Percentiles rank a stretch among this genome's conserved stretches.
These are phyloP conservation scores for Mactromeris polynyma DNA, from an alignment of 2,888 invertebrate genomes.

Conservation along the genomic window DNA sequence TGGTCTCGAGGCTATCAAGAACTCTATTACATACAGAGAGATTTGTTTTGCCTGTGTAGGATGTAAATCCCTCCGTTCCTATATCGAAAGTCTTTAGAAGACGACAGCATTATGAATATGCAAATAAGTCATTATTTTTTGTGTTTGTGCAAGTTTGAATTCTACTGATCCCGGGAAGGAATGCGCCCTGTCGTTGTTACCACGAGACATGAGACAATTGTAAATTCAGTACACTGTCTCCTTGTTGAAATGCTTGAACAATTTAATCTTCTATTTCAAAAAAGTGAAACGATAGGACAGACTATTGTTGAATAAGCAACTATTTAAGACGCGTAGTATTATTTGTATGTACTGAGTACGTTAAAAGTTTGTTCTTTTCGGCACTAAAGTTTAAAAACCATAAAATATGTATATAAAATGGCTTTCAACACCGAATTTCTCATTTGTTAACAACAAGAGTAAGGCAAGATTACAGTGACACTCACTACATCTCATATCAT, in stretches of 20 bases:
- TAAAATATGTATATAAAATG: too few relatives aligned
- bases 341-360: too few relatives aligned
- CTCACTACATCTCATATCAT: too few relatives aligned
- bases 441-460: too few relatives aligned
- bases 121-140: not conserved
- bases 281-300: not conserved
- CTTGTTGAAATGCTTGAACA: not conserved
- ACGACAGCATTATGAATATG: constrained; percentile 6
- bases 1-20: too few relatives aligned
- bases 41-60: not conserved
- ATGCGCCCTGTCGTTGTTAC: not conserved
- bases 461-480: too few relatives aligned
- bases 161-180: not conserved
- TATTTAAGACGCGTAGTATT: not conserved
- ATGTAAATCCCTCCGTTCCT: not conserved
- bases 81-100: not conserved
- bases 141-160: not conserved
- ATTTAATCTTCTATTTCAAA: not conserved
- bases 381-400: too few relatives aligned
- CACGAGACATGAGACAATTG: not conserved
- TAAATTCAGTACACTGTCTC: not conserved
- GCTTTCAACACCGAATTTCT: too few relatives aligned
- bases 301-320: not conserved
- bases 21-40: not conserved
- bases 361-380: too few relatives aligned